phyloP scores from a whole-genome alignment of 2,888 invertebrate species.

The Globia sparganii region DNA sequence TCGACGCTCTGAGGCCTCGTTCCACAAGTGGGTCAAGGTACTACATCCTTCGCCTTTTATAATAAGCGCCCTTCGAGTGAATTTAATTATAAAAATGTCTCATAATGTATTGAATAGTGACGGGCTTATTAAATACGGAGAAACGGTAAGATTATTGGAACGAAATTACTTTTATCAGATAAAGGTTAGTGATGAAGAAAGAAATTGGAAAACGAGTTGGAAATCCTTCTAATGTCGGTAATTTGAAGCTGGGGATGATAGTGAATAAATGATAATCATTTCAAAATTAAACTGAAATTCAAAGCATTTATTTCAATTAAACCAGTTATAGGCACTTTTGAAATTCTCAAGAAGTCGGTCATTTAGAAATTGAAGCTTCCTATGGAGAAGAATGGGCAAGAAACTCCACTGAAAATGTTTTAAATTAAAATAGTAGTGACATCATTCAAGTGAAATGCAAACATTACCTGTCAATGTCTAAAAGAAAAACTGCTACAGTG shows the following conservation, averaged over 20 bases:
- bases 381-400: neutral
- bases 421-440: neutral
- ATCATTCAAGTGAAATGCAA: neutral
- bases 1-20: slow-evolving; percentile 32
- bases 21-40: slow-evolving; percentile 62
- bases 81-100: slow-evolving; percentile 27
- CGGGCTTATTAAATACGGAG: neutral
- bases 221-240: neutral
- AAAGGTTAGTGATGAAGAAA: neutral
- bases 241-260: neutral
- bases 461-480: neutral
- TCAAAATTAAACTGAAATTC: neutral
- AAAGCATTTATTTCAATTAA: neutral
- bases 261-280: neutral
- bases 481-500: neutral
- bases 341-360: neutral
- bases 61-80: slow-evolving; percentile 40
- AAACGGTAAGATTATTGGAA: neutral
- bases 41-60: slow-evolving; percentile 52
- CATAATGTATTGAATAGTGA: neutral
- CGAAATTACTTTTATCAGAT: neutral
- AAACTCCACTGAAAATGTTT: neutral
- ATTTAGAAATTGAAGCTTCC: neutral
- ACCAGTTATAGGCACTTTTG: neutral
- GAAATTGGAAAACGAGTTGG: slow-evolving; percentile 1